These are phyloP conservation scores for Polyodon spathula DNA, from an alignment of 2,113 vertebrate species.

Conservation along the genomic window DNA sequence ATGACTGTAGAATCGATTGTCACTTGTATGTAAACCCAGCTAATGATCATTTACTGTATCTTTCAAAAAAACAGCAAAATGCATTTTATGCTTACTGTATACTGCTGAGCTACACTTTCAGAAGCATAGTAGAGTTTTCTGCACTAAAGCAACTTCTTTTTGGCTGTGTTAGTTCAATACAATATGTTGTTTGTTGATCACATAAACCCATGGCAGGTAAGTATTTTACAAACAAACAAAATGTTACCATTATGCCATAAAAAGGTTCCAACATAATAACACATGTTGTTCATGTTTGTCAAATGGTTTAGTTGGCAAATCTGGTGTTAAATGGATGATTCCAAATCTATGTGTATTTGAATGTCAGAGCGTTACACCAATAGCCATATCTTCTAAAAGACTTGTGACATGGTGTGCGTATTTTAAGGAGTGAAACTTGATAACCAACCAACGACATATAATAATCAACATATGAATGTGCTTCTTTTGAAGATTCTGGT, in stretches of 20 bases:
- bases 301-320: too few species aligned
- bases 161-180: conserved; percentile 19
- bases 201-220: too few species aligned
- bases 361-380: too few species aligned
- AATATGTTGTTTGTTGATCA: too few species aligned
- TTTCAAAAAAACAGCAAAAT: conserved; percentile 42
- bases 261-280: conserved; percentile 7
- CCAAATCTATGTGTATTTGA: too few species aligned
- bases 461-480: conserved; percentile 1
- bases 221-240: too few species aligned
- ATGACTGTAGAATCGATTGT: too few species aligned
- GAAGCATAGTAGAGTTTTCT: conserved; percentile 37
- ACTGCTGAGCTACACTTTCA: conserved; percentile 50
- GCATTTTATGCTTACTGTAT: conserved; percentile 48
- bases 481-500: too few species aligned
- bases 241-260: not conserved
- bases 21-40: conserved; percentile 43
- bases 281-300: too few species aligned
- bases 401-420: not conserved
- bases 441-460: conserved; percentile 8
- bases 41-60: conserved; percentile 64
- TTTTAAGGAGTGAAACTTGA: too few species aligned
- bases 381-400: too few species aligned
- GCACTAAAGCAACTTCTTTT: conserved; percentile 38
- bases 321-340: too few species aligned